phyloP scores from a whole-genome alignment of 1,140 invertebrate genomes.

The Aphis gossypii region DNA sequence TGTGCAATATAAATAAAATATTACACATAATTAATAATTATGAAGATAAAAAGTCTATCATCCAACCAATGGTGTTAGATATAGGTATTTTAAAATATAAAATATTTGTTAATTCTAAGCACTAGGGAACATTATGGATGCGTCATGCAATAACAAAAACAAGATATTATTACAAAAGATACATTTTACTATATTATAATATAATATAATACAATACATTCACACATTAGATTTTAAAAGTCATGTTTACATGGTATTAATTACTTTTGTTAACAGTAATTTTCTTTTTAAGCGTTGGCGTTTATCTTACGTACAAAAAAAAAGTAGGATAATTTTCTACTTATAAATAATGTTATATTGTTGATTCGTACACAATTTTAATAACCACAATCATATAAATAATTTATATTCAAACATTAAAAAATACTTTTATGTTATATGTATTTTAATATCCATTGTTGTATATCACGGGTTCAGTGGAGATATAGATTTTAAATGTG shows the following conservation, averaged over 20 bases:
- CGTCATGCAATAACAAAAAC: not conserved
- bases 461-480: not conserved
- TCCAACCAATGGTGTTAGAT: not conserved
- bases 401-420: not conserved
- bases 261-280: not conserved
- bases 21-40: not conserved
- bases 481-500: not conserved
- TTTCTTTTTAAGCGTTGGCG: not conserved
- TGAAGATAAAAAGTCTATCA: not conserved
- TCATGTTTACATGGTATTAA: not conserved
- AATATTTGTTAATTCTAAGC: not conserved
- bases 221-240: not conserved
- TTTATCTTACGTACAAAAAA: constrained; percentile 25
- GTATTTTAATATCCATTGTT: not conserved
- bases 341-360: not conserved
- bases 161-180: constrained; percentile 18
- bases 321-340: constrained; percentile 10
- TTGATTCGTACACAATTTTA: not conserved
- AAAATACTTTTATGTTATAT: not conserved
- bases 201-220: not conserved
- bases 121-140: not conserved
- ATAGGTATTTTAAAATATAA: not conserved
- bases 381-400: not conserved
- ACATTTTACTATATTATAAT: constrained; percentile 4
- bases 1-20: not conserved